Base-by-base conservation (phyloP, 2,888 invertebrate genomes). In the Epinotia ramella region DNA sequence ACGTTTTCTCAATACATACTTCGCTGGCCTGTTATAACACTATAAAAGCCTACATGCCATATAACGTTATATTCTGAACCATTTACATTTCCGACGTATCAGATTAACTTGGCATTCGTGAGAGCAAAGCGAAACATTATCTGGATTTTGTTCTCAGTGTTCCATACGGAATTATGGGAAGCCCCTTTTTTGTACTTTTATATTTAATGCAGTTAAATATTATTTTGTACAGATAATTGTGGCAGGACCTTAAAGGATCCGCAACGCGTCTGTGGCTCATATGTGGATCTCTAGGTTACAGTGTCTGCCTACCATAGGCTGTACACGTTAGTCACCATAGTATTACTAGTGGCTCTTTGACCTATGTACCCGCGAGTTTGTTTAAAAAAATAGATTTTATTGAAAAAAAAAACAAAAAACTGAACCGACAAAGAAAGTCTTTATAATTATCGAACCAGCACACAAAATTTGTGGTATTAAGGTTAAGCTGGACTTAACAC, bases 61-160 rank as follows among this genome's bases (percentile, higher is more conserved):
- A 75, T 65, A 66, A 56, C 40, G 65, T 28, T 71, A 56, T 65
- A 65, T 70, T 69, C 69, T 69, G 24, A 56, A 44, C 65, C 70
- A 75, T 76, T 76, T 68, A 73, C 73, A 76, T 76, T 62, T 63
- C 63, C 56, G 67, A 46, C 57, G 46, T 67, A 76, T 76, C 76
- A 57, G 76, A 76, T 75, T 71, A 75, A 53, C 66, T 62, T 70
- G 28, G 63, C 53, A 70, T 75, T 75, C 59, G 64, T 65, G 63
- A 67, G 67, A 73, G 69, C 65, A 40, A 18, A 53, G 70, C 60
- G 20, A 40, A 70, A 66, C 44, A 75, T 66, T 53, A 75, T 71
- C 75, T 66, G 53, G 70, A 75, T 66, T 70, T 53, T 44, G 24
- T 53, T 59, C 63, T 70, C 18, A 71, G 70, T 53, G 40, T 65